A percentile compares a stretch with the other conserved stretches of the same genome.
Conservation (phyloP, 1,140 invertebrate genomes). For the Phortica variegata region DNA sequence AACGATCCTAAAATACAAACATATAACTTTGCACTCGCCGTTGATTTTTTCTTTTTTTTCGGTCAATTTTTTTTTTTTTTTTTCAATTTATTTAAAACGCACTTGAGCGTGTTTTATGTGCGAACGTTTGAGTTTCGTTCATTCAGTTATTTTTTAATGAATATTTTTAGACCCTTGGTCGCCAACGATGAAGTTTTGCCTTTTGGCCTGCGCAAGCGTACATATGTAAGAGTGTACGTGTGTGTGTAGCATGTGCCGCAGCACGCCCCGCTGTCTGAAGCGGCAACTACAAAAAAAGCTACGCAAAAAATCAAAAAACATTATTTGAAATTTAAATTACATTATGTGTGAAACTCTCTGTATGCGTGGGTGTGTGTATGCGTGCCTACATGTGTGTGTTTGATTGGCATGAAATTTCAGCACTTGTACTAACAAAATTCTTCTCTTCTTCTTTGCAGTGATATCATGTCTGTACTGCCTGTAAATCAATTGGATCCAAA, state of each 20-base stretch:
- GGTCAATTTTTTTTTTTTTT: conserved; percentile 17
- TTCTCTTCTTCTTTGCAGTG: conserved; percentile 35
- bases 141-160: conserved; percentile 25
- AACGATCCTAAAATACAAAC: no score
- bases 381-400: no score
- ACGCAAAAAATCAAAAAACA: conserved; percentile 17
- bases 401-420: conserved; percentile 5
- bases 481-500: conserved; percentile 52
- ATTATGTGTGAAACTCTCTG: no score
- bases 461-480: conserved; percentile 53
- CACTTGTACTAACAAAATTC: not conserved
- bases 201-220: conserved; percentile 32
- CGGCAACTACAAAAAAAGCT: conserved; percentile 40
- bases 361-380: no score
- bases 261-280: conserved; percentile 31
- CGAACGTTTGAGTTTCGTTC: conserved; percentile 38
- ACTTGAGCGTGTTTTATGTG: conserved; percentile 53
- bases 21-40: no score
- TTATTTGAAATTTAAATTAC: no score
- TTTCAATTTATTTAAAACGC: conserved; percentile 15
- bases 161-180: conserved; percentile 43
- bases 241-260: conserved; percentile 50
- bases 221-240: conserved; percentile 1
- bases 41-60: no score
- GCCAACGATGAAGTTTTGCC: conserved; percentile 28